Conservation (phyloP, 2,888 invertebrate genomes). For the Dolomedes plantarius region DNA sequence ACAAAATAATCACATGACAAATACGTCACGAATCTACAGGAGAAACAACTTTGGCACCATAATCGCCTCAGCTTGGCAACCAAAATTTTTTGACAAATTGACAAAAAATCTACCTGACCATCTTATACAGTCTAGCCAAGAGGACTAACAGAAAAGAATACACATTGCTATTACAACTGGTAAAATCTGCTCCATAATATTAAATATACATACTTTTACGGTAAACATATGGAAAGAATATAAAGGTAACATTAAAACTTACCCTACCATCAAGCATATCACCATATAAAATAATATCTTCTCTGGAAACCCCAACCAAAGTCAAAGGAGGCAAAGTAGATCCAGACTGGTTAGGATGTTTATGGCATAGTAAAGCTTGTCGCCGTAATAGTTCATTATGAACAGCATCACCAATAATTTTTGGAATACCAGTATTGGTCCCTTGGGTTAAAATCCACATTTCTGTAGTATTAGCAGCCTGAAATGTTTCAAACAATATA, state of each 20-base stretch:
- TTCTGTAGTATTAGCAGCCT: constrained; percentile 76
- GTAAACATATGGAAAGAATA: too few species aligned
- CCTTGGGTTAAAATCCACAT: constrained; percentile 77
- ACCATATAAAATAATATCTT: constrained; percentile 70
- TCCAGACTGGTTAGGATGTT: constrained; percentile 64
- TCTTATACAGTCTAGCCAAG: too few species aligned
- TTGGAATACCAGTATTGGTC: constrained; percentile 75
- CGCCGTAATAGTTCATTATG: constrained; percentile 71
- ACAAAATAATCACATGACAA: too few species aligned
- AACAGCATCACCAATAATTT: constrained; percentile 76
- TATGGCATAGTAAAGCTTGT: constrained; percentile 74
- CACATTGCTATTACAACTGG: too few species aligned
- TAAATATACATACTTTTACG: too few species aligned
- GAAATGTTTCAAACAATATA: constrained; percentile 3
- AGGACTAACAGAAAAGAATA: too few species aligned
- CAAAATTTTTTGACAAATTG: too few species aligned
- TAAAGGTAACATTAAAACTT: constrained; percentile 23
- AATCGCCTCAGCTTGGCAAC: too few species aligned
- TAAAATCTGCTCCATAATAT: too few species aligned
- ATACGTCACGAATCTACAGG: too few species aligned
- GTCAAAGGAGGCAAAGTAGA: constrained; percentile 56
- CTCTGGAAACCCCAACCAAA: constrained; percentile 70
- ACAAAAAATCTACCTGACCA: too few species aligned
- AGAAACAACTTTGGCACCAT: too few species aligned
- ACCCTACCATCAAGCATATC: constrained; percentile 65